A percentile compares a stretch with the other conserved stretches of the same genome.
These are phyloP conservation scores for Andricus grossulariae DNA, from an alignment of 1,140 invertebrate genomes.

Conservation along the genomic window DNA sequence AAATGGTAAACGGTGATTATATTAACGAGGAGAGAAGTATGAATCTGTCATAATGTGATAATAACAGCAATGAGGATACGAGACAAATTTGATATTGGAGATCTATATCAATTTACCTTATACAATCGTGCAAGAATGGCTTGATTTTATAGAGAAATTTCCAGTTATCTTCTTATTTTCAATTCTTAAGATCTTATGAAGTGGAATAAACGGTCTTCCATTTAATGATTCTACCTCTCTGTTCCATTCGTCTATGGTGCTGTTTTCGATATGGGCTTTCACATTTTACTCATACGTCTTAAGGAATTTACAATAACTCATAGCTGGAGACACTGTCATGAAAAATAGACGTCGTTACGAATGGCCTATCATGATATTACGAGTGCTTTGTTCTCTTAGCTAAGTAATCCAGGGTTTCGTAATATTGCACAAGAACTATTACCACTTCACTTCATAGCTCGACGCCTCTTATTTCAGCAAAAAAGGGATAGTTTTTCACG, in stretches of 20 bases:
- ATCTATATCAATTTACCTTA: not conserved
- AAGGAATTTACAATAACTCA: too few species aligned
- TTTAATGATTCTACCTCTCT: not conserved
- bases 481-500: too few species aligned
- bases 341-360: too few species aligned
- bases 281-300: too few species aligned
- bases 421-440: too few species aligned
- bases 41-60: slow-evolving; percentile 5
- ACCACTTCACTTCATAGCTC: too few species aligned
- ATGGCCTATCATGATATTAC: too few species aligned
- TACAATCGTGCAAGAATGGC: not conserved
- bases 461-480: too few species aligned
- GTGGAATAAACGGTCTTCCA: not conserved
- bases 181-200: not conserved
- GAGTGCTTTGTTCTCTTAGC: too few species aligned
- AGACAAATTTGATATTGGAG: not conserved
- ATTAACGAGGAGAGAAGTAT: slow-evolving; percentile 27
- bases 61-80: not conserved
- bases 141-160: not conserved
- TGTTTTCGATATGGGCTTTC: not conserved
- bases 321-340: too few species aligned
- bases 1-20: slow-evolving; percentile 1
- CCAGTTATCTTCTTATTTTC: not conserved
- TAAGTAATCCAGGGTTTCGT: too few species aligned
- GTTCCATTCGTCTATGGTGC: not conserved